Evolutionary conservation across 2,888 invertebrate genomes (phyloP).

Genomic region (Micoletzkya japonica): DNA sequence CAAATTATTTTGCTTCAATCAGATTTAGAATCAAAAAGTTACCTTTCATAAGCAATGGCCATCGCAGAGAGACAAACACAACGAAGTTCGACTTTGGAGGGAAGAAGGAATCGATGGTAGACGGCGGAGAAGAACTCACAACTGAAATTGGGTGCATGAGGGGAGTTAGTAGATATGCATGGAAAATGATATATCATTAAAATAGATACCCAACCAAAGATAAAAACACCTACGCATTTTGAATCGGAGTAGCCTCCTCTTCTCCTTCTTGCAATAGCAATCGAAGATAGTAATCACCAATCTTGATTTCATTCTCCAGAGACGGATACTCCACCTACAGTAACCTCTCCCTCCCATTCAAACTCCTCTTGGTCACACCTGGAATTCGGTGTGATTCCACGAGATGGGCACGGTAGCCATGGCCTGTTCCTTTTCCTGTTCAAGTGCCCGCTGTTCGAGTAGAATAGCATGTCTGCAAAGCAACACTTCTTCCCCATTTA

Average conservation of each 20-base stretch:
- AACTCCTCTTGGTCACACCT: conserved; percentile 66
- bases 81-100: conserved; percentile 87
- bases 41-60: conserved; percentile 82
- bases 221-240: conserved; percentile 65
- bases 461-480: conserved; percentile 38
- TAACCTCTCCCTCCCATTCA: background rate
- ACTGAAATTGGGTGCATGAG: too few species aligned
- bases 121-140: conserved; percentile 97
- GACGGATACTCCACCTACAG: conserved; percentile 81
- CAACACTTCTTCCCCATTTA: background rate
- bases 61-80: conserved; percentile 91
- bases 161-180: too few species aligned
- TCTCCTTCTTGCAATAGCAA: conserved; percentile 84
- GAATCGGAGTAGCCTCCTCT: conserved; percentile 67
- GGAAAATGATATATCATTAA: too few species aligned
- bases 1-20: background rate
- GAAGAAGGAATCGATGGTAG: conserved; percentile 93
- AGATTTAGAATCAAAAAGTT: background rate
- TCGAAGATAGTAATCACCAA: conserved; percentile 95
- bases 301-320: conserved; percentile 91
- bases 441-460: conserved; percentile 74
- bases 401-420: conserved; percentile 70
- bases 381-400: conserved; percentile 98
- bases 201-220: too few species aligned
- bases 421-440: conserved; percentile 84